These are phyloP conservation scores for Threskiornis aethiopicus DNA, from an alignment of 2,797 vertebrate genomes.

Conservation along the genomic window DNA sequence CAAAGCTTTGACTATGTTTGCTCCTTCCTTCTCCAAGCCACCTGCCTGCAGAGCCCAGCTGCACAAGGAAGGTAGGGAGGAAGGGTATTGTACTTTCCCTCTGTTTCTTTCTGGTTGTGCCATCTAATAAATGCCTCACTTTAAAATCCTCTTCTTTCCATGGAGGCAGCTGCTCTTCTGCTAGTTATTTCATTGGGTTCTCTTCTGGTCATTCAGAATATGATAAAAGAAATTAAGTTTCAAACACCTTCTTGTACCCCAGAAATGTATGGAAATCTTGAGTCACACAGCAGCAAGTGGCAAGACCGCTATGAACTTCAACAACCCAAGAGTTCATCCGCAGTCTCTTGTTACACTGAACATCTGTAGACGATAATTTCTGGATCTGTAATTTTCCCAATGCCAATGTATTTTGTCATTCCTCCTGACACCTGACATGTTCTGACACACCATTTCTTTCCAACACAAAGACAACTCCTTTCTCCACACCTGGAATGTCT, in stretches of 20 bases:
- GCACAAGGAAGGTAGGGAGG: neutral
- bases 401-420: neutral
- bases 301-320: neutral
- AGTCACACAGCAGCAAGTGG: neutral
- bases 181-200: neutral
- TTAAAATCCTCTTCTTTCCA: neutral
- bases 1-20: neutral
- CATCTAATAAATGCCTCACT: neutral
- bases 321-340: neutral
- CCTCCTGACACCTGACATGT: neutral
- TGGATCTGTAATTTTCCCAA: neutral
- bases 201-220: neutral
- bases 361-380: neutral
- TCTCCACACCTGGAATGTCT: neutral
- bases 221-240: neutral
- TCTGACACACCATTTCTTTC: neutral
- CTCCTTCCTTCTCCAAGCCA: neutral
- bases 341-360: neutral
- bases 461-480: neutral
- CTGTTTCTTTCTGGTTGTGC: neutral
- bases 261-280: neutral
- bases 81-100: neutral
- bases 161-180: neutral
- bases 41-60: neutral
- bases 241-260: neutral